Evolutionary conservation across 1,140 invertebrate species (phyloP).

Genomic region (Drosophila nannoptera): DNA sequence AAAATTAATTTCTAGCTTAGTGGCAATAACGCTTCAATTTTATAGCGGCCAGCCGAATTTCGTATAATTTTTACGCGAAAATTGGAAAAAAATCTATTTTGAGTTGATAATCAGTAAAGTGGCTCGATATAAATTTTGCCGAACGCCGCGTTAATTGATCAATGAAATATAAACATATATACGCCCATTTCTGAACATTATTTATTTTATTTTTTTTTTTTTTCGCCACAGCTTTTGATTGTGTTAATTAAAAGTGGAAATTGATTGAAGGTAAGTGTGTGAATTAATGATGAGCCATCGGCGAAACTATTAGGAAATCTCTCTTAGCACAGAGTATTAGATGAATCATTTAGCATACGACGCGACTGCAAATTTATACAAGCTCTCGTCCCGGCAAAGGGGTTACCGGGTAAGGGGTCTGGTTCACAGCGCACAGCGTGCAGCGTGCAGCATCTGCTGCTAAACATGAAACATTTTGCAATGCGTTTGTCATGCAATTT

Average conservation of each 20-base stretch:
- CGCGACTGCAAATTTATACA: conserved; percentile 39
- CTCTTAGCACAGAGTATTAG: background rate
- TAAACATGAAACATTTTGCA: conserved; percentile 70
- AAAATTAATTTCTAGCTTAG: conserved; percentile 9
- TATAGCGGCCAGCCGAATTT: conserved; percentile 7
- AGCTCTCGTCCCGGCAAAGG: conserved; percentile 1
- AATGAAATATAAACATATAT: conserved; percentile 32
- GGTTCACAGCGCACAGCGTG: background rate
- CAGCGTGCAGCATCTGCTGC: conserved; percentile 10
- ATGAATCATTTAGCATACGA: conserved; percentile 40
- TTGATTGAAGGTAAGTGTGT: conserved; percentile 62
- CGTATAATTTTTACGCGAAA: too few relatives aligned
- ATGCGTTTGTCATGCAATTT: conserved; percentile 76
- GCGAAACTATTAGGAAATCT: conserved; percentile 30
- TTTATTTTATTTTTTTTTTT: conserved; percentile 13
- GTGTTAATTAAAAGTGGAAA: conserved; percentile 30
- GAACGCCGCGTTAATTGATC: conserved; percentile 53
- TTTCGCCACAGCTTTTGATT: conserved; percentile 1
- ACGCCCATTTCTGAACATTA: background rate
- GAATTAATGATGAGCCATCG: conserved; percentile 54
- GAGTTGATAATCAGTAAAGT: conserved; percentile 12
- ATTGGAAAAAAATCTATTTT: conserved; percentile 32
- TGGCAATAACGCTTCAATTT: background rate
- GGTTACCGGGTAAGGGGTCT: background rate
- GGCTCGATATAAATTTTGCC: conserved; percentile 18